Evolutionary conservation across 2,797 vertebrate species (phyloP), one percentile per base, ranked within the genome.

Genomic region (Hippoglossus hippoglossus): DNA sequence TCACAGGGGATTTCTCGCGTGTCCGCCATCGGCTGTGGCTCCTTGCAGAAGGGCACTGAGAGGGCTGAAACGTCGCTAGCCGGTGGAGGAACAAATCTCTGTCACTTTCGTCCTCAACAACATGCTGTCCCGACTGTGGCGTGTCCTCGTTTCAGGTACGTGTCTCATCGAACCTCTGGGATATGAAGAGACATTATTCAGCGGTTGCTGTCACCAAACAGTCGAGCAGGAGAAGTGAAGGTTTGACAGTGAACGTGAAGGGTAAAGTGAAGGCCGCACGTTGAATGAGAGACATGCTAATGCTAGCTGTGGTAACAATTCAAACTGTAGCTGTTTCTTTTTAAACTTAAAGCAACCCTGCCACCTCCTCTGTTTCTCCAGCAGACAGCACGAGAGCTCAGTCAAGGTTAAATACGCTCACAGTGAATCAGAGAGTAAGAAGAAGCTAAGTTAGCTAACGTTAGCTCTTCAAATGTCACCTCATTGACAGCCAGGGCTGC

Each of bases 71-170:
- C 60, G 72, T 82, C 75, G 77, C 89, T 83, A 80, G 82, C 79
- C 41, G 15, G 77, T 36, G 62, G 74, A 62, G 39, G 60, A 63
- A 60, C 19, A 82, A 89, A n/a, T n/a, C 60, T 82, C 19, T 73
- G 77, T n/a, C 82, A 67, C 73, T 85, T 49, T 80, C 60, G 49
- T 79, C 54, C 12, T 73, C 65, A 87, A 91, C n/a, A n/a, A 70
- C 79, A 95, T 95, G 95, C 75, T 95, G 80, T 95, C 95, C 66
- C 93, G 94, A 67, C 73, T 94, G n/a, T n/a, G n/a, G n/a, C n/a
- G n/a, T 46, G 81, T 92, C 26, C 25, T 93, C 21, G 63, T 94
- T 39, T 93, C 95, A 90, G 94, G 95, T 95, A 84, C 46, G 82
- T 8, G n/a, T 55, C 0, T n/a, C 0, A 2, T 34, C 0, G 4